A percentile compares a stretch with the other conserved stretches of the same genome.
These are phyloP conservation scores for Spicauda simplicius DNA, from an alignment of 2,888 invertebrate genomes.

Conservation along the genomic window DNA sequence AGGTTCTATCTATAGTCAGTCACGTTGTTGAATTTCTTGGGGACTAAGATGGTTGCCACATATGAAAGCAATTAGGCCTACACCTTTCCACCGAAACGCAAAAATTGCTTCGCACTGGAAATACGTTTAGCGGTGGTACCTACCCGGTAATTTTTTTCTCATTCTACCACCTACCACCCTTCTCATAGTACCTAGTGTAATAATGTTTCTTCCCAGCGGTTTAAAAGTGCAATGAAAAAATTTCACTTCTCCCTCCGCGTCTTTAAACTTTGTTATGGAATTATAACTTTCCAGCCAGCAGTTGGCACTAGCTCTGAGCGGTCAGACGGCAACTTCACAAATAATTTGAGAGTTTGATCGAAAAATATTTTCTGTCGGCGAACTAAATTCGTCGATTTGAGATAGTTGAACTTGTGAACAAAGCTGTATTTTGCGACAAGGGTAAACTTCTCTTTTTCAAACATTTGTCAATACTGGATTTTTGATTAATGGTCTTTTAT, in stretches of 20 bases:
- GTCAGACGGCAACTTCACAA: slow-evolving; percentile 31
- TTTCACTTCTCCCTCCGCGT: slow-evolving; percentile 22
- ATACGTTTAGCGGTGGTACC: too few relatives aligned
- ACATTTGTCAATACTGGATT: background rate
- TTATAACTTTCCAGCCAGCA: slow-evolving; percentile 60
- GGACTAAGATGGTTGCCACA: too few relatives aligned
- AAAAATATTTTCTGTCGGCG: slow-evolving; percentile 22
- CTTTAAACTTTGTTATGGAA: slow-evolving; percentile 58
- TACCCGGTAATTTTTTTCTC: too few relatives aligned
- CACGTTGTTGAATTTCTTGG: too few relatives aligned
- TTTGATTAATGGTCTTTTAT: background rate
- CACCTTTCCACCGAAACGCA: too few relatives aligned
- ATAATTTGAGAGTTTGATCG: slow-evolving; percentile 32
- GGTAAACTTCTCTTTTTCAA: background rate
- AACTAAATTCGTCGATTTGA: slow-evolving; percentile 7
- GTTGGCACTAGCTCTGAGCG: slow-evolving; percentile 50
- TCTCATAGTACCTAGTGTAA: background rate
- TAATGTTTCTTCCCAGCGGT: background rate
- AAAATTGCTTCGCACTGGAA: too few relatives aligned
- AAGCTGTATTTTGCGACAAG: background rate
- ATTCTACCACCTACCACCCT: too few relatives aligned
- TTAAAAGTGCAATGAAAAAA: slow-evolving; percentile 20
- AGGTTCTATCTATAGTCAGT: too few relatives aligned
- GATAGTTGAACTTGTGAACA: background rate
- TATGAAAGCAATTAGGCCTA: too few relatives aligned